Conservation (phyloP, 2,888 invertebrate species). For the Pseudococcus longispinus region DNA sequence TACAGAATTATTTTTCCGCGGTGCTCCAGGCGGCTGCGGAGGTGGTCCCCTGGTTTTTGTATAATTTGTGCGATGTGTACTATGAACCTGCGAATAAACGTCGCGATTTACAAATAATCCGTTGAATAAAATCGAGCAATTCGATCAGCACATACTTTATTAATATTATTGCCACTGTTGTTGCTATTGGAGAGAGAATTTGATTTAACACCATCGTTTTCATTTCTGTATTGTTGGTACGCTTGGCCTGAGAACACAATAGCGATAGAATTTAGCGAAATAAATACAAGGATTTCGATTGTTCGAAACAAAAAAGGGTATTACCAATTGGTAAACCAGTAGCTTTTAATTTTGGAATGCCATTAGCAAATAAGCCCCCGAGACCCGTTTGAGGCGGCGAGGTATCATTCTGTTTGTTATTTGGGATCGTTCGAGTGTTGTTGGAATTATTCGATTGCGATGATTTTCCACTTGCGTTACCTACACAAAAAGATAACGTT, state of each 20-base stretch:
- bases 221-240: slow-evolving; percentile 53
- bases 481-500: background rate
- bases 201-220: slow-evolving; percentile 49
- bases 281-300: background rate
- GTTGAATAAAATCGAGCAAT: background rate
- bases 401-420: slow-evolving; percentile 42
- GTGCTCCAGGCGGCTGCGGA: slow-evolving; percentile 66
- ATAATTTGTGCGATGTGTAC: slow-evolving; percentile 23
- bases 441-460: background rate
- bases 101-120: background rate
- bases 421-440: background rate
- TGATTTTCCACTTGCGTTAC: background rate
- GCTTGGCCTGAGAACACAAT: slow-evolving; percentile 50
- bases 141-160: background rate
- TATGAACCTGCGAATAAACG: background rate
- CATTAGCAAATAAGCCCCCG: slow-evolving; percentile 81
- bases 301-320: background rate
- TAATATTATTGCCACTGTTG: slow-evolving; percentile 13
- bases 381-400: slow-evolving; percentile 62
- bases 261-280: background rate
- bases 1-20: slow-evolving; percentile 45
- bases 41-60: slow-evolving; percentile 75
- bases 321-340: slow-evolving; percentile 65
- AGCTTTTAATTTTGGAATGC: slow-evolving; percentile 81
- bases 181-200: slow-evolving; percentile 28